Base-by-base conservation (phyloP, 2,888 invertebrate species). In the Cantharis rustica region DNA sequence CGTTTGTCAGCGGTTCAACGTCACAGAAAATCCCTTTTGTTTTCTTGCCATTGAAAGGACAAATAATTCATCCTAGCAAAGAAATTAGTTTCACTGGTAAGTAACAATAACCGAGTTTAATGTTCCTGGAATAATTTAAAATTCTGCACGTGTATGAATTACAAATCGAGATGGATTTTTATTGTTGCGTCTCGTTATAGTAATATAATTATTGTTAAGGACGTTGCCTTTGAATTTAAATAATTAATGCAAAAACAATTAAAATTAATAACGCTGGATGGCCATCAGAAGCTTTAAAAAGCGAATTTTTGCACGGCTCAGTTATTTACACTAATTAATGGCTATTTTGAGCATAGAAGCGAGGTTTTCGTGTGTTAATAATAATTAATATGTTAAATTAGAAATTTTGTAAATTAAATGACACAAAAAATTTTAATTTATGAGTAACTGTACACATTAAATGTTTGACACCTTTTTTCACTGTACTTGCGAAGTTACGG, bases 61-160 rank as follows among this genome's bases (percentile, higher is more conserved):
- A 96, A 89, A 95, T 96, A 82, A 94, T 96, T 83, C 94, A 96
- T 89, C 96, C 96, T 1, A 95, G 95, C 80, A 93, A 93, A 83
- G 95, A 96, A 89, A 95, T 96, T 85, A 93, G 92, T 83, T 94
- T 96, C 87, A 90, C 93, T 88, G 94, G 95, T 95, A 88, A 87
- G 86, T 69, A 16, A 74, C 71, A 78, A 75, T 72, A 68, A 20
- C 61, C 15, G 11, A 68, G 13, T 23, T 69, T 69, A 71, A 72
- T 68, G 69, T 75, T 71, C 64, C 64, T 63, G 16, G 64, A 69
- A 68, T 73, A 71, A 27, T 70, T 70, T 70, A 66, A 70, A 66
- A 73, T 71, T 73, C 61, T 76, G 76, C 76, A 76, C 76, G 77
- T 76, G 76, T 71, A 68, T 76, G 68, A 63, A 68, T 71, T 68